A percentile compares a stretch with the other conserved stretches of the same genome.
Evolutionary conservation across 2,888 invertebrate species (phyloP).

Genomic region (Oscheius myriophilus): DNA sequence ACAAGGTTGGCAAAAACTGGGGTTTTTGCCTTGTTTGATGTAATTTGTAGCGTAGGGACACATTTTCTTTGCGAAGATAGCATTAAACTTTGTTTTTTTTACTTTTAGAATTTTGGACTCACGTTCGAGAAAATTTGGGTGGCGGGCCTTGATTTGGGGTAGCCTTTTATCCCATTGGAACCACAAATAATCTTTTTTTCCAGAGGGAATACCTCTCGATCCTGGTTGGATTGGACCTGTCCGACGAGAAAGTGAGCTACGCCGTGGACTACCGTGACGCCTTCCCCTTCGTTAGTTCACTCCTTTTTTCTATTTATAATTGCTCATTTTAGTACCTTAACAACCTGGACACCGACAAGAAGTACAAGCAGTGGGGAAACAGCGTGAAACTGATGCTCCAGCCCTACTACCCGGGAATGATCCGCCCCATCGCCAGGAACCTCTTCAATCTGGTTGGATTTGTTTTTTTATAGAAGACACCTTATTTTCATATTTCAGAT

Average conservation of each 20-base stretch:
- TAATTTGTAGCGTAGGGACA: no score
- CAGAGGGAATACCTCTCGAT: constrained; percentile 72
- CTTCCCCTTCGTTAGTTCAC: constrained; percentile 77
- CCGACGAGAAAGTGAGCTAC: constrained; percentile 76
- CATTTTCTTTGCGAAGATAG: no score
- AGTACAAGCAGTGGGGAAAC: constrained; percentile 82
- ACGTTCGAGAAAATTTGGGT: no score
- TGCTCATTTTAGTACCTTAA: constrained; percentile 84
- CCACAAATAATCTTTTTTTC: constrained; percentile 13
- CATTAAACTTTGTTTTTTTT: no score
- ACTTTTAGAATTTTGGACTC: no score
- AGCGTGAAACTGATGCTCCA: constrained; percentile 88
- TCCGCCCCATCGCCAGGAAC: constrained; percentile 78
- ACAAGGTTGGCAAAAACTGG: no score
- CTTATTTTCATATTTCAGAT: constrained; percentile 31
- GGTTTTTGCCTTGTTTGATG: no score
- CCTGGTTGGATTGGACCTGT: constrained; percentile 72
- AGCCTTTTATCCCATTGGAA: no score
- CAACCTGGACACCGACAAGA: constrained; percentile 88
- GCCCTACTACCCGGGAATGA: constrained; percentile 97
- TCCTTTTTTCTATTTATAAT: no score
- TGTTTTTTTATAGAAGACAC: background rate
- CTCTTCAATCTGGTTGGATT: constrained; percentile 77
- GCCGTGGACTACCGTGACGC: constrained; percentile 94
- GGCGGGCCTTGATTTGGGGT: no score